These are phyloP conservation scores for Cyprinodon tularosa DNA, from an alignment of 2,113 vertebrate species.

Conservation along the genomic window DNA sequence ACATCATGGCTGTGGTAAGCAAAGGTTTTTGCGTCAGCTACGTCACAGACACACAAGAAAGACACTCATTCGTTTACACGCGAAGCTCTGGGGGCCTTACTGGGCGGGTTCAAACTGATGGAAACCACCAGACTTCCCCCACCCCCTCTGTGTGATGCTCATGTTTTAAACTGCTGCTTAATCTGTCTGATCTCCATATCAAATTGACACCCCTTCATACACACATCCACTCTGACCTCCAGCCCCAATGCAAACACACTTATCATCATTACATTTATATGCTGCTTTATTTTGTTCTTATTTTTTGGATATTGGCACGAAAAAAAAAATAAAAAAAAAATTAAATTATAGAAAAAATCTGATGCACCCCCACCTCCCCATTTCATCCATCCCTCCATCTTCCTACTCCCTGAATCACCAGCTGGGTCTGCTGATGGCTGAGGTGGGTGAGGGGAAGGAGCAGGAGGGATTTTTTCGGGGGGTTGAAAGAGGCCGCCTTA, in stretches of 20 bases:
- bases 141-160: constrained; percentile 64
- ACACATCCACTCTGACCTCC: constrained; percentile 20
- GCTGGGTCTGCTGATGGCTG: constrained; percentile 63
- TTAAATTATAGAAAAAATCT: constrained; percentile 12
- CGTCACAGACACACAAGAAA: constrained; percentile 62
- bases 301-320: constrained; percentile 13
- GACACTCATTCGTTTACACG: constrained; percentile 22
- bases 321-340: constrained; percentile 11
- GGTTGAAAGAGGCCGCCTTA: constrained; percentile 74
- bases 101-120: constrained; percentile 58
- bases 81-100: constrained; percentile 60
- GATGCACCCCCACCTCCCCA: constrained; percentile 24
- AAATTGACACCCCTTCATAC: constrained; percentile 69
- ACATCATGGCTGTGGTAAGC: constrained; percentile 58
- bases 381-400: constrained; percentile 29
- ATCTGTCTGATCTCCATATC: constrained; percentile 86
- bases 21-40: constrained; percentile 67
- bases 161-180: constrained; percentile 71
- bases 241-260: constrained; percentile 7
- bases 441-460: constrained; percentile 30
- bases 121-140: constrained; percentile 58
- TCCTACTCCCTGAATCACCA: constrained; percentile 42
- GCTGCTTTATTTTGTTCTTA: neutral
- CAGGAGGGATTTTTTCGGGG: constrained; percentile 48
- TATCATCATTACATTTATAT: constrained; percentile 11